Conservation (phyloP, 2,113 vertebrate genomes). For the Odontesthes bonariensis region DNA sequence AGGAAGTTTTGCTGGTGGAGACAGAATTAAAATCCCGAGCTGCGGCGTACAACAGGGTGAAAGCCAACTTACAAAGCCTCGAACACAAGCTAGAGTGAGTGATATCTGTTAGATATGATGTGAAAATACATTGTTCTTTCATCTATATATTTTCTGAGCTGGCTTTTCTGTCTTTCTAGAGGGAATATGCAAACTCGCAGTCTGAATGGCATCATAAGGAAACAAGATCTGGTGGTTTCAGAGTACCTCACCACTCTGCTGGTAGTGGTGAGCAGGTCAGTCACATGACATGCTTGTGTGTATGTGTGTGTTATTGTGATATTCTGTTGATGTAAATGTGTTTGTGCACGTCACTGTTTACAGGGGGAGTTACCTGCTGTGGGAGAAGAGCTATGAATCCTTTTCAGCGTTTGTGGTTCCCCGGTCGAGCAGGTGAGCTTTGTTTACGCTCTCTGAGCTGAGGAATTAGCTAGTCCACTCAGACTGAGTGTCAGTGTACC, state of each 20-base stretch:
- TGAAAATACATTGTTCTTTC: neutral
- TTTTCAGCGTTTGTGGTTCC: slow-evolving; percentile 95
- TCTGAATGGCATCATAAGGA: slow-evolving; percentile 88
- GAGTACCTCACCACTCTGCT: slow-evolving; percentile 95
- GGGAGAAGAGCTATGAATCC: slow-evolving; percentile 95
- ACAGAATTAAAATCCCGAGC: slow-evolving; percentile 88
- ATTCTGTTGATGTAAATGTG: neutral
- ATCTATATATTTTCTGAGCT: neutral
- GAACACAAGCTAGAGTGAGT: slow-evolving; percentile 88
- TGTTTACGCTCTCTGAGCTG: neutral
- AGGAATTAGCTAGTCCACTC: slow-evolving; percentile 36
- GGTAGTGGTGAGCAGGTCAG: slow-evolving; percentile 92
- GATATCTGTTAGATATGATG: too few species aligned
- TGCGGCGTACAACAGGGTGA: slow-evolving; percentile 85
- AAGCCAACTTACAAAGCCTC: slow-evolving; percentile 85
- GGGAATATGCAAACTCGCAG: slow-evolving; percentile 89
- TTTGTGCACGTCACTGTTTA: slow-evolving; percentile 21
- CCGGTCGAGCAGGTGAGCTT: slow-evolving; percentile 93
- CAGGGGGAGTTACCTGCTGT: slow-evolving; percentile 85
- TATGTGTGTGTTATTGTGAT: neutral
- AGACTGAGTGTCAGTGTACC: slow-evolving; percentile 27
- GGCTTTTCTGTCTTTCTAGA: slow-evolving; percentile 70
- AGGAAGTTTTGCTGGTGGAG: slow-evolving; percentile 94
- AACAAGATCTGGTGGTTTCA: slow-evolving; percentile 93
- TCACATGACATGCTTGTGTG: neutral